These are phyloP conservation scores for Glareola pratincola DNA, from an alignment of 2,113 vertebrate species.

Conservation along the genomic window DNA sequence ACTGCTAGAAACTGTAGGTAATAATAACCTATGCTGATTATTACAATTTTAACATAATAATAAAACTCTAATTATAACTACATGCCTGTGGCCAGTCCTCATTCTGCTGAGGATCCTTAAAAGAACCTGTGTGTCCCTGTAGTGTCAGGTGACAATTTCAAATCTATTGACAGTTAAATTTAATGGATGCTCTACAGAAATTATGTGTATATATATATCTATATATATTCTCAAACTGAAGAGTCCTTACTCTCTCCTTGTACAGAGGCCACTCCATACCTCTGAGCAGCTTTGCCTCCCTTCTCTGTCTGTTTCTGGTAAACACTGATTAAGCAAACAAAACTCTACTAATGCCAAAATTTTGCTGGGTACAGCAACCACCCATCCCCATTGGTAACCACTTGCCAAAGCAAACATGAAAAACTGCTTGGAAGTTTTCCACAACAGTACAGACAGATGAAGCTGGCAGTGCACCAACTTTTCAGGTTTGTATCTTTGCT, in stretches of 20 bases:
- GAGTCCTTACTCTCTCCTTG: neutral
- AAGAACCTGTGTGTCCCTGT: neutral
- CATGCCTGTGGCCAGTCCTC: neutral
- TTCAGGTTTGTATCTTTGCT: neutral
- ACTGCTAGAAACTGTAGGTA: neutral
- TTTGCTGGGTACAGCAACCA: neutral
- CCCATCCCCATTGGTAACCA: neutral
- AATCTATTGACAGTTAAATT: neutral
- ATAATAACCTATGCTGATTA: neutral
- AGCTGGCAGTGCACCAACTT: neutral
- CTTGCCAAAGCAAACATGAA: neutral
- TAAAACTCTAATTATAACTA: neutral
- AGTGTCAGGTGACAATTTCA: neutral
- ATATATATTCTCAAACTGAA: neutral
- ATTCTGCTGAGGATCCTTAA: neutral
- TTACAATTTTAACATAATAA: neutral
- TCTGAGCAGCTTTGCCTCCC: neutral
- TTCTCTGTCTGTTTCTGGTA: neutral
- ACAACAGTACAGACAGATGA: neutral
- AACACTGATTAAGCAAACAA: neutral
- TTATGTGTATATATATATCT: accelerated
- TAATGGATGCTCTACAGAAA: neutral
- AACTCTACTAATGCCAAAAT: neutral
- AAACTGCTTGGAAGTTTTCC: neutral
- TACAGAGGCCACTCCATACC: neutral